These are phyloP conservation scores for Dorcus hopei DNA, from an alignment of 2,888 invertebrate genomes.

Conservation along the genomic window DNA sequence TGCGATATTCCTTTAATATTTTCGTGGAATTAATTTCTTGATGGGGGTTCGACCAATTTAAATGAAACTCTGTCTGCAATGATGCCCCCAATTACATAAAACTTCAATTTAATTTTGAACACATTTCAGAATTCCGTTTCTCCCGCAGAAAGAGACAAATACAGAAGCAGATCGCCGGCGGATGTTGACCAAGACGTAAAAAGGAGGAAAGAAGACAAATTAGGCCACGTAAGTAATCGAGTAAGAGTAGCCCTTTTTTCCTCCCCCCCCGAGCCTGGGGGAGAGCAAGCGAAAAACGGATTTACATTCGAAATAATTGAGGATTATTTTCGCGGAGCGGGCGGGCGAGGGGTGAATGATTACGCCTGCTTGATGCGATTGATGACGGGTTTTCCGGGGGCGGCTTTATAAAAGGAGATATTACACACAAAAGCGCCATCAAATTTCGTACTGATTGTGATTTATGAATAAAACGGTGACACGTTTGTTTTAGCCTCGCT, in stretches of 20 bases:
- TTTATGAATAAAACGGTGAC: conserved; percentile 19
- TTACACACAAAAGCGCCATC: conserved; percentile 28
- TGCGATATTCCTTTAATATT: too few species aligned
- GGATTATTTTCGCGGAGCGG: conserved; percentile 14
- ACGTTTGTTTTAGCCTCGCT: background rate
- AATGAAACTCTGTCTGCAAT: background rate
- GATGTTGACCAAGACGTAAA: conserved; percentile 65
- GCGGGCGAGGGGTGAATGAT: conserved; percentile 19
- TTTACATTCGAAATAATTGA: conserved; percentile 1
- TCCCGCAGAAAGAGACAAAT: conserved; percentile 79
- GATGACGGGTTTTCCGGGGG: conserved; percentile 22
- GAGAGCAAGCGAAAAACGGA: too few species aligned
- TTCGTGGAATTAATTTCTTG: too few species aligned
- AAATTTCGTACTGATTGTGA: conserved; percentile 29
- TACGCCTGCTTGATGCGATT: conserved; percentile 20
- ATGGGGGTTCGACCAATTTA: too few species aligned
- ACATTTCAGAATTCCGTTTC: conserved; percentile 77
- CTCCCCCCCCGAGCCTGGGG: too few species aligned
- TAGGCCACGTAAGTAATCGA: conserved; percentile 68
- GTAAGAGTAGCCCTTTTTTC: background rate
- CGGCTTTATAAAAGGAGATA: conserved; percentile 28
- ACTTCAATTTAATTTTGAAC: conserved; percentile 22
- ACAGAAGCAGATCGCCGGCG: conserved; percentile 75
- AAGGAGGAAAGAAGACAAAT: conserved; percentile 79
- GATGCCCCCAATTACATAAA: background rate